A percentile compares a stretch with the other conserved stretches of the same genome.
phyloP scores from a whole-genome alignment of 2,113 vertebrate species.

The Corapipo altera region DNA sequence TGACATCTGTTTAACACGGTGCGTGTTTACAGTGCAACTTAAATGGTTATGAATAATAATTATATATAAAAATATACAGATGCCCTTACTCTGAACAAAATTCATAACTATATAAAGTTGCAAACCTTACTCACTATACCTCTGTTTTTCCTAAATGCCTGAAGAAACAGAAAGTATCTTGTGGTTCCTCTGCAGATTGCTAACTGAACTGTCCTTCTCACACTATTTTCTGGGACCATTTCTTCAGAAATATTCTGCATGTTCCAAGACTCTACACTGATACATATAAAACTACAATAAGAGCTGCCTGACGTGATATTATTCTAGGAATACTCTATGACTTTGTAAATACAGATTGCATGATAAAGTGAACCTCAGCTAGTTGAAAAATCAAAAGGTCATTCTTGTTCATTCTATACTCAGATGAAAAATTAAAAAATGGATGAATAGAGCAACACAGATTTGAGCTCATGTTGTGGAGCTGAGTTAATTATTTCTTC shows the following conservation, averaged over 20 bases:
- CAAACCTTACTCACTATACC: background rate
- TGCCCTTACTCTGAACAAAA: background rate
- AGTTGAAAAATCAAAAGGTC: background rate
- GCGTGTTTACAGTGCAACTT: background rate
- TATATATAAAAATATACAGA: background rate
- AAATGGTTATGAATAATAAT: background rate
- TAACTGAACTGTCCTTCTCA: background rate
- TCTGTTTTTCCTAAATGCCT: background rate
- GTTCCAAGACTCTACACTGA: background rate
- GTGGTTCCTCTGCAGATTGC: background rate
- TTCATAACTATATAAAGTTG: background rate
- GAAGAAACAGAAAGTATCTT: background rate
- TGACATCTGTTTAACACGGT: background rate
- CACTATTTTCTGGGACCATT: background rate
- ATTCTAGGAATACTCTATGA: background rate
- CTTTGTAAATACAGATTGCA: background rate
- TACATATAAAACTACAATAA: background rate
- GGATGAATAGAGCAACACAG: background rate
- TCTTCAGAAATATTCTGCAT: background rate
- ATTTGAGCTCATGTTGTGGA: background rate
- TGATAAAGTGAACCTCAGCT: background rate
- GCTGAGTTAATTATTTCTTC: background rate
- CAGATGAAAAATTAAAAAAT: background rate
- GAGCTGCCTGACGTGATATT: background rate
- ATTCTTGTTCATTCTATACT: background rate